Conservation (phyloP, 92 coral and sea anemone genomes). For the Palythoa grandiflora region DNA sequence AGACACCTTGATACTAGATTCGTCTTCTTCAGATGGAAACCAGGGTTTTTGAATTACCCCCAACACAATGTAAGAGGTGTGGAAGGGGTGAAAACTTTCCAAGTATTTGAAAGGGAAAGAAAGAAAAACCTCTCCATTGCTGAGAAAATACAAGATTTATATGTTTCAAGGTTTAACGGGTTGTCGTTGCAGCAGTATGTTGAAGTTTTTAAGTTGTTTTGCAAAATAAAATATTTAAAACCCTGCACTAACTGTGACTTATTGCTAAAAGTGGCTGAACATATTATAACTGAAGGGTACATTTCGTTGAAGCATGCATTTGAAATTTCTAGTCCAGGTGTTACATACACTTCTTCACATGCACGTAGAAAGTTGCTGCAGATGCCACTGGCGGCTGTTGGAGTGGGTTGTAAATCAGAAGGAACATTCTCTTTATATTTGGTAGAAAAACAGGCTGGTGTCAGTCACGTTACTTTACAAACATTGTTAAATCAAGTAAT, state of each 20-base stretch:
- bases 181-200: background rate
- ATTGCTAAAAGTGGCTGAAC: background rate
- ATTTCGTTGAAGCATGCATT: constrained; percentile 21
- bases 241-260: background rate
- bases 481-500: constrained; percentile 45
- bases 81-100: constrained; percentile 15
- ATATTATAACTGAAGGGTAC: constrained; percentile 8
- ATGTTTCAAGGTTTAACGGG: background rate
- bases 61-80: background rate
- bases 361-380: constrained; percentile 47
- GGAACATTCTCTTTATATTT: constrained; percentile 32
- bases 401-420: constrained; percentile 15
- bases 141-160: background rate
- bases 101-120: background rate
- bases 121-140: background rate
- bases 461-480: constrained; percentile 34
- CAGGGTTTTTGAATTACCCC: constrained; percentile 2
- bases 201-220: background rate
- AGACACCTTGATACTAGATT: background rate
- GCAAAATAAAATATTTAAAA: background rate
- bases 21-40: background rate
- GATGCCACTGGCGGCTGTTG: constrained; percentile 43
- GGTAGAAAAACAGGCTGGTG: constrained; percentile 41
- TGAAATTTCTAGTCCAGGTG: constrained; percentile 13
- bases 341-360: constrained; percentile 37